Evolutionary conservation across 2,113 vertebrate genomes (phyloP), one percentile per base, ranked within the genome.

Genomic region (Genyomyrus donnyi): DNA sequence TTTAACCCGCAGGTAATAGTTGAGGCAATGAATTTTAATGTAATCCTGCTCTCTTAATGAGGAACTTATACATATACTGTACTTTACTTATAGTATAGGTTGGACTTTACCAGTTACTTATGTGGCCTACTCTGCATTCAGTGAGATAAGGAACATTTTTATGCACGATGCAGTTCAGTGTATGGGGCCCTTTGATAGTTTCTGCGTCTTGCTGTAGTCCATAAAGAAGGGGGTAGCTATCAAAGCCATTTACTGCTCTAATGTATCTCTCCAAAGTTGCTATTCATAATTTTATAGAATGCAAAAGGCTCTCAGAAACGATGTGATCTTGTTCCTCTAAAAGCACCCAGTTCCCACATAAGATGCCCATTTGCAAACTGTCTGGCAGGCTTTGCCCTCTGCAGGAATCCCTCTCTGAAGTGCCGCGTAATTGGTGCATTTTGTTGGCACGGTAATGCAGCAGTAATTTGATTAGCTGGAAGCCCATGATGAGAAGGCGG

Each of bases 391-490:
- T 89, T 84, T 83, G 88, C 45, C 24, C 42, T 85, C 89, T 46
- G 21, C 53, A 90, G 53, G 52, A 90, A 90, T 90, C 85, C 89
- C 89, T 90, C 62, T 85, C 50, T 84, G 39, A n/a, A 89, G 31
- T 49, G 66, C 88, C 17, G 46, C 31, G 77, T 85, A 84, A 42
- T 85, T 85, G 89, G 53, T 83, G 56, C 52, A 85, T 50, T 85
- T 45, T 48, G 31, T 50, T 53, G 85, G 85, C 85, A 87, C 31
- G 9, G 85, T 87, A 87, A 87, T 87, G 58, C 89, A 84, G 77
- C 49, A 56, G 35, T 89, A 39, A 83, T 89, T 89, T 90, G 77
- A 90, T 90, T 90, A 90, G 83, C 85, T 52, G 85, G 83, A 50
- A 90, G 83, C 39, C 83, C 42, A 90, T 48, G 24, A 58, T n/a